Evolutionary conservation across 2,113 vertebrate genomes (phyloP).

Genomic region (Phrynocephalus versicolor): DNA sequence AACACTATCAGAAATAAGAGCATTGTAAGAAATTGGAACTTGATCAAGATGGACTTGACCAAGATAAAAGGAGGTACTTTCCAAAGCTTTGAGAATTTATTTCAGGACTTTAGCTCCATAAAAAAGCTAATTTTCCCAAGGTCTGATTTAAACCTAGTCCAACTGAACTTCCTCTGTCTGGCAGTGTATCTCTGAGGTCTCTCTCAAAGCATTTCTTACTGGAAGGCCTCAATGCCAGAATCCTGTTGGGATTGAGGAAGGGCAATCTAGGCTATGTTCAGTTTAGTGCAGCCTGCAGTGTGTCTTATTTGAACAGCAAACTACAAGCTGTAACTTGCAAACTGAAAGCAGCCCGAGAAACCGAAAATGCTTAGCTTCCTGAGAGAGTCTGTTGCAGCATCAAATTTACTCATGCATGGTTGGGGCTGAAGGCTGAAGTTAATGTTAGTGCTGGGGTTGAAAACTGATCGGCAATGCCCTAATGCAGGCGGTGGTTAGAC

Average conservation of each 20-base stretch:
- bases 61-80: not conserved
- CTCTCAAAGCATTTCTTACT: not conserved
- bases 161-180: not conserved
- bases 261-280: not conserved
- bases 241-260: not conserved
- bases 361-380: not conserved
- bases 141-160: not conserved
- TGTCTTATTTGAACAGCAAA: accelerated
- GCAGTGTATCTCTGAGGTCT: not conserved
- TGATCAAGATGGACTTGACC: not conserved
- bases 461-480: not conserved
- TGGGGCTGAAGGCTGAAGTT: not conserved
- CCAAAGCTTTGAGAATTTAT: no score
- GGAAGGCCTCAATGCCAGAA: not conserved
- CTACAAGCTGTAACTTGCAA: conserved; percentile 29
- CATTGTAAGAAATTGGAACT: not conserved
- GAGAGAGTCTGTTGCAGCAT: not conserved
- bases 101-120: not conserved
- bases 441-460: conserved; percentile 33
- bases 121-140: not conserved
- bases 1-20: not conserved
- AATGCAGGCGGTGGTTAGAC: no score
- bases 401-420: not conserved
- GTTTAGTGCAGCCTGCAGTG: not conserved
- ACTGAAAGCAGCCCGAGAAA: not conserved